A percentile compares a stretch with the other conserved stretches of the same genome.
Conservation (phyloP, 2,797 vertebrate genomes). For the Lepilemur ruficaudatus region DNA sequence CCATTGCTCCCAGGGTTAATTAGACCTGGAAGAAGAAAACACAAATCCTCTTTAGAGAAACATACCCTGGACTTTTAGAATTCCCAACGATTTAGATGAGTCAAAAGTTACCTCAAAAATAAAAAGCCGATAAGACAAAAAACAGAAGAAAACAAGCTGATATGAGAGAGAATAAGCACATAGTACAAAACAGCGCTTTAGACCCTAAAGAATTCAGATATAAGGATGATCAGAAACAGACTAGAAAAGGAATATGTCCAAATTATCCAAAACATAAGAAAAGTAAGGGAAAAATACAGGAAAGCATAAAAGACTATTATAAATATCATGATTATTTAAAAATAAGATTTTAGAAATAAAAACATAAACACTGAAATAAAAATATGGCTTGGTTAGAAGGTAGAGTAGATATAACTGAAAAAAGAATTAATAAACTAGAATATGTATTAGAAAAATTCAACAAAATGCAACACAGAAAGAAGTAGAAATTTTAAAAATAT, state of each 20-base stretch:
- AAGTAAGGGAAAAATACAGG: background rate
- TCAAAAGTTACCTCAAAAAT: background rate
- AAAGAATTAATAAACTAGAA: background rate
- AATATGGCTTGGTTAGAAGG: background rate
- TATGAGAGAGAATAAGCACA: background rate
- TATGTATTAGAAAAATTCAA: background rate
- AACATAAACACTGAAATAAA: background rate
- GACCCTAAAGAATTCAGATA: background rate
- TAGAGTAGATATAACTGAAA: background rate
- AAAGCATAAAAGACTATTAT: background rate
- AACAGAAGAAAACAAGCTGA: background rate
- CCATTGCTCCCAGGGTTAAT: background rate
- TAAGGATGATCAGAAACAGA: background rate
- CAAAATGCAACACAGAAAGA: background rate
- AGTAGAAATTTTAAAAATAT: background rate
- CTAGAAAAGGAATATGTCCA: background rate
- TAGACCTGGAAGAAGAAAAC: background rate
- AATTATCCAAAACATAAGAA: background rate
- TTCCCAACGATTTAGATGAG: background rate
- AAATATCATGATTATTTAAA: background rate
- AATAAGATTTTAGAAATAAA: background rate
- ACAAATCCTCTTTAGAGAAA: background rate
- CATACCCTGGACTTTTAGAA: background rate
- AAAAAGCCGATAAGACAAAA: background rate
- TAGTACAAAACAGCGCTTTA: background rate